These are phyloP conservation scores for Anthonomus grandis DNA, from an alignment of 1,140 invertebrate genomes.

Conservation along the genomic window DNA sequence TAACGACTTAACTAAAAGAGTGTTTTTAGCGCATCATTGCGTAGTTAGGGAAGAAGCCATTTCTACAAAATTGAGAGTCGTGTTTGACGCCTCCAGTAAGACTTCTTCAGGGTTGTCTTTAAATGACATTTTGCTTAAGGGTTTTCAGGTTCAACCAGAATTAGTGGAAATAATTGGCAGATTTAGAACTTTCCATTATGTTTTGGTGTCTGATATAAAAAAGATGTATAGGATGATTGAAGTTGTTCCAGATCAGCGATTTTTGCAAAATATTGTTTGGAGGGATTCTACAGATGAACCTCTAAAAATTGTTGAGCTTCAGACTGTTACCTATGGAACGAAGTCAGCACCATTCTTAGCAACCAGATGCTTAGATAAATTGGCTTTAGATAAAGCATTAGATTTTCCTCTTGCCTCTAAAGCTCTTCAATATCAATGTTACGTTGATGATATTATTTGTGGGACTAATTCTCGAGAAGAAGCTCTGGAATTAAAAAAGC, in stretches of 20 bases:
- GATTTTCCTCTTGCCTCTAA: conserved; percentile 25
- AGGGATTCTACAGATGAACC: too few relatives aligned
- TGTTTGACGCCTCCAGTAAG: too few relatives aligned
- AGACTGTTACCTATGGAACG: too few relatives aligned
- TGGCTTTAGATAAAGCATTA: neutral
- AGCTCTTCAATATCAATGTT: conserved; percentile 21
- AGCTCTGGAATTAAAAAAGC: conserved; percentile 3
- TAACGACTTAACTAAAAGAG: too few relatives aligned
- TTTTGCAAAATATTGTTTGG: conserved; percentile 41
- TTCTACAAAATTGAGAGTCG: too few relatives aligned
- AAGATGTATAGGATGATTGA: conserved; percentile 51
- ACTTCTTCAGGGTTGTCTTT: too few relatives aligned
- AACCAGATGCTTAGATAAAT: conserved; percentile 33
- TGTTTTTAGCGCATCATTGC: too few relatives aligned
- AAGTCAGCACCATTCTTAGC: conserved; percentile 38
- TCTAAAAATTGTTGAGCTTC: too few relatives aligned
- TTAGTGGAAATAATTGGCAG: conserved; percentile 9
- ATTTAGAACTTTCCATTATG: conserved; percentile 1
- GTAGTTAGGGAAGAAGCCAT: too few relatives aligned
- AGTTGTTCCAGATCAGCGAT: too few relatives aligned
- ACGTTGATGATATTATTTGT: conserved; percentile 28
- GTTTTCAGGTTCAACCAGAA: neutral
- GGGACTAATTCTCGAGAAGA: neutral
- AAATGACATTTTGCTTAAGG: conserved; percentile 27
- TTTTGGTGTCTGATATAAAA: conserved; percentile 36